Percentiles rank a stretch among this genome's conserved stretches.
phyloP scores from a whole-genome alignment of 2,113 vertebrate species.

The Tylochromis polylepis region DNA sequence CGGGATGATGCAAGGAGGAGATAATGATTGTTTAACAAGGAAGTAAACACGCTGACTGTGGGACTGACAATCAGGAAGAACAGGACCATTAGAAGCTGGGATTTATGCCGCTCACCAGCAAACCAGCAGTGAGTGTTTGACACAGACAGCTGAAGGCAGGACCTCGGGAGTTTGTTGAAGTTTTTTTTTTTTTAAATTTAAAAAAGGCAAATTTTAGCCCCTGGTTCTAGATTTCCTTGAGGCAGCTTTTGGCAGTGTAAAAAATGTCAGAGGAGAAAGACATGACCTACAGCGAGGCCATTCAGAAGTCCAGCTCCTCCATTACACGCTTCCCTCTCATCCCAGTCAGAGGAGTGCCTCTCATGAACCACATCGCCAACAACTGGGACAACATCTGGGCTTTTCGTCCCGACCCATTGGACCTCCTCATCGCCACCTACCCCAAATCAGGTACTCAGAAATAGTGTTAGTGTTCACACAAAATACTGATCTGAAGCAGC shows the following conservation, averaged over 20 bases:
- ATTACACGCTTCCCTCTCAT: constrained; percentile 64
- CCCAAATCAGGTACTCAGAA: constrained; percentile 74
- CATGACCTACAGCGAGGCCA: constrained; percentile 42
- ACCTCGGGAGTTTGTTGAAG: neutral
- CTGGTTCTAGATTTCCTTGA: neutral
- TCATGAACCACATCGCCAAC: constrained; percentile 60
- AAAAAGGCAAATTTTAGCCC: neutral
- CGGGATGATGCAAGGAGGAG: neutral
- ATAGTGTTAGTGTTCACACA: neutral
- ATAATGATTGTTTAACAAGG: neutral
- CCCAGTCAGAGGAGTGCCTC: constrained; percentile 60
- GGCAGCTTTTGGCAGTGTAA: neutral
- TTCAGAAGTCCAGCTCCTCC: constrained; percentile 12
- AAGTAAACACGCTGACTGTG: neutral
- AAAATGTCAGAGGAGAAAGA: constrained; percentile 37
- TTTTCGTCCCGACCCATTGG: constrained; percentile 73
- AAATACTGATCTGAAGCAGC: neutral
- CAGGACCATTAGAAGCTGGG: neutral
- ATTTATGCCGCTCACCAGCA: neutral
- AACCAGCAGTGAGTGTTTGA: neutral
- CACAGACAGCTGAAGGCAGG: neutral
- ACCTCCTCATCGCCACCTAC: constrained; percentile 79
- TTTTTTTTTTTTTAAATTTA: neutral
- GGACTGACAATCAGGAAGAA: neutral
- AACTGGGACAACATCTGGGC: constrained; percentile 67